A percentile compares a stretch with the other conserved stretches of the same genome.
phyloP scores from a whole-genome alignment of 2,113 vertebrate species.

The Monarcha castaneiventris region DNA sequence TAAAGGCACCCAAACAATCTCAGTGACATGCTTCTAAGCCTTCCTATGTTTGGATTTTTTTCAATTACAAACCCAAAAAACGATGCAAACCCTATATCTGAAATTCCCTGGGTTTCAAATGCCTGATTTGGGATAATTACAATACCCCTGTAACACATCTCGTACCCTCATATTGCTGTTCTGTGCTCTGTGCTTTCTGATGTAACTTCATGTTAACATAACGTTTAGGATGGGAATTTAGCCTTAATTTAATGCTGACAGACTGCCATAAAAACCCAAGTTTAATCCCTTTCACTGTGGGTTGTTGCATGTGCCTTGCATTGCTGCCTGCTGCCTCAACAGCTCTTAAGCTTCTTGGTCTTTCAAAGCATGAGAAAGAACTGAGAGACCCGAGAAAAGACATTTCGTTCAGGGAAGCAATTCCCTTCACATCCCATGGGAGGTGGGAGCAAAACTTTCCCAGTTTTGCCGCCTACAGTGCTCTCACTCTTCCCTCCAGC shows the following conservation, averaged over 20 bases:
- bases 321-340: background rate
- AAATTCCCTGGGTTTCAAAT: slow-evolving; percentile 37
- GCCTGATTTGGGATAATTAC: slow-evolving; percentile 25
- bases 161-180: slow-evolving; percentile 13
- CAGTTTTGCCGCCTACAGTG: background rate
- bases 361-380: background rate
- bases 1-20: slow-evolving; percentile 10
- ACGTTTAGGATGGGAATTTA: slow-evolving; percentile 37
- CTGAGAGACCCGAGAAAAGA: background rate
- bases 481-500: background rate
- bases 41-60: background rate
- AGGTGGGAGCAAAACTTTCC: background rate
- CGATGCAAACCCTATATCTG: background rate
- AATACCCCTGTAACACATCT: slow-evolving; percentile 27
- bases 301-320: background rate
- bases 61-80: background rate
- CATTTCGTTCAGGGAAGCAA: background rate
- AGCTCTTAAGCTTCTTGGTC: background rate
- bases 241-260: slow-evolving; percentile 38
- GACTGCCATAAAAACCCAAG: background rate
- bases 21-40: background rate
- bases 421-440: background rate
- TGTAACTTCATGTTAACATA: slow-evolving; percentile 15
- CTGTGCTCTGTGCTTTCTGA: slow-evolving; percentile 5
- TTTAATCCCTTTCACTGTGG: background rate